Base-by-base conservation (phyloP, 1,140 invertebrate species). In the Anastrepha obliqua region DNA sequence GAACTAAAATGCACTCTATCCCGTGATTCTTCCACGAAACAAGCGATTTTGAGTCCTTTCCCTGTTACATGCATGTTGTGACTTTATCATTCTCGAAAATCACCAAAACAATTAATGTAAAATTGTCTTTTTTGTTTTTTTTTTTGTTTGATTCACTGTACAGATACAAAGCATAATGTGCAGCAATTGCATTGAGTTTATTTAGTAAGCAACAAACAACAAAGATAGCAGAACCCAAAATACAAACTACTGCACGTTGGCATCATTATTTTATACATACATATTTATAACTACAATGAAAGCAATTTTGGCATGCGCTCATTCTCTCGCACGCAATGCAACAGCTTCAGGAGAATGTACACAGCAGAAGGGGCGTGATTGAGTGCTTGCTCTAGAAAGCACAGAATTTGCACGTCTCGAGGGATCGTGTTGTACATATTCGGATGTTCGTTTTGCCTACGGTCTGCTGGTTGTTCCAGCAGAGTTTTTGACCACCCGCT, bases 61-160 rank as follows among this genome's bases (percentile, higher is more conserved):
- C n/a, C 74, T 81, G 8, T n/a, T 29, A 11, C 20, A 51, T 11
- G 2, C 17, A 5, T 44, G 39, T 74, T 29, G 47, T 81, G 47
- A 55, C 20, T 55, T 81, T 81, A 81, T 81, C 47, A 55, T 51
- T 81, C 74, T 81, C 74, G 47, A 81, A 55, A 81, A 81, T 81
- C 67, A 15, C 13, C 11, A 74, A 81, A 81, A 81, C 44, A 81
- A 51, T 81, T 51, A 51, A 51, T 55, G 17, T 29, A 29, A 29
- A 29, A 29, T 29, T 29, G 29, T 29, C 29, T 29, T 29, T 29
- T 29, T 81, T 55, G 4, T 5, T 58, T 81, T 81, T 70, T 81
- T 29, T 55, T 55, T 55, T 29, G 29, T 55, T 11, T 55, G 39
- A 81, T n/a, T 81, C 17, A 13, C 9, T 39, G 13, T 62, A n/a